phyloP scores from a whole-genome alignment of 2,888 invertebrate genomes.

The Heliconius hortense region DNA sequence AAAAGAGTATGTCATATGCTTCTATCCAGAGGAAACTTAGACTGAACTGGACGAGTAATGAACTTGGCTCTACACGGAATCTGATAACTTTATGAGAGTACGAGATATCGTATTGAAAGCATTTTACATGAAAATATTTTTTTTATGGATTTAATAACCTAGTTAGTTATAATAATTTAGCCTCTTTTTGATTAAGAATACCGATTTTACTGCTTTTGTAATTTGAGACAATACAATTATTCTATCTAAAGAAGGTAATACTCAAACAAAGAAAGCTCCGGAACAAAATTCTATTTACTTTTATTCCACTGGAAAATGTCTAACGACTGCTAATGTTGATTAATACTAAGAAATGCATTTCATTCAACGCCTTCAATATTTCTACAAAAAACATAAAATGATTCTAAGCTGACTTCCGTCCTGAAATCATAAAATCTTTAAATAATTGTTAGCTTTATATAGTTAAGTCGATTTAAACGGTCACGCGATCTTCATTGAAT shows the following conservation, averaged over 20 bases:
- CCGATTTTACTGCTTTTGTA: conserved; percentile 13
- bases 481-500: conserved; percentile 38
- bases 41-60: no score
- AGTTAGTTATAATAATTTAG: background rate
- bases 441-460: conserved; percentile 34
- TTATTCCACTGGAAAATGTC: conserved; percentile 18
- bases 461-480: conserved; percentile 34
- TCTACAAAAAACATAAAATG: conserved; percentile 16
- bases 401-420: conserved; percentile 29
- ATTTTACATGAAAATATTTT: no score
- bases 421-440: conserved; percentile 35
- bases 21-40: no score
- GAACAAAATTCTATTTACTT: conserved; percentile 24
- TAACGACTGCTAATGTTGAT: conserved; percentile 26
- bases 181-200: background rate
- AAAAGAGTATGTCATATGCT: no score
- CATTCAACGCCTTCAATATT: conserved; percentile 19
- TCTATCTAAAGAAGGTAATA: conserved; percentile 19
- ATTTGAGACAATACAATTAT: conserved; percentile 19
- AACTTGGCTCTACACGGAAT: no score
- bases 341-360: conserved; percentile 27
- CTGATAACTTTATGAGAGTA: no score
- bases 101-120: no score
- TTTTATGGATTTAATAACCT: no score
- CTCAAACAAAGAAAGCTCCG: conserved; percentile 24